Evolutionary conservation across 2,113 vertebrate species (phyloP).

Genomic region (Brachionichthys hirsutus): DNA sequence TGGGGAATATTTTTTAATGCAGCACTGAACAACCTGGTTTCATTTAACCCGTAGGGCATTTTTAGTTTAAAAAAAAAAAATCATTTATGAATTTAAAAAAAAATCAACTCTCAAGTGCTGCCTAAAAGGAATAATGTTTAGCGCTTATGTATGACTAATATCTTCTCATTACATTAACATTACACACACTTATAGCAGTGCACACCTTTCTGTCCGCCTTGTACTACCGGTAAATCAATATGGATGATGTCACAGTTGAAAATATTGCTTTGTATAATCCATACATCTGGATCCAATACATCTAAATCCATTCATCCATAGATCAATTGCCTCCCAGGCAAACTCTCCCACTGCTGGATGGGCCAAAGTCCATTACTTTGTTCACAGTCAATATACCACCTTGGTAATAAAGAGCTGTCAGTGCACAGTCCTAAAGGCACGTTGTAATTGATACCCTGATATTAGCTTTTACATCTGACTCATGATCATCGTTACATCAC

Average conservation of each 20-base stretch:
- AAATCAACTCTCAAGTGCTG: neutral
- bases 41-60: conserved; percentile 6
- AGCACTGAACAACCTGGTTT: conserved; percentile 1
- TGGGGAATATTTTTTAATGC: conserved; percentile 15
- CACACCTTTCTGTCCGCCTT: conserved; percentile 1
- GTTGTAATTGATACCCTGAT: conserved; percentile 22
- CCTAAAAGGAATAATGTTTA: neutral
- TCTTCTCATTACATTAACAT: no score
- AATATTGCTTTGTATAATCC: conserved; percentile 2
- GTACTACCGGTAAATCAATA: neutral
- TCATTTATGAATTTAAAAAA: neutral
- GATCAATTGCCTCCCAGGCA: neutral
- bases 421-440: conserved; percentile 19
- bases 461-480: neutral
- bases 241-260: conserved; percentile 1
- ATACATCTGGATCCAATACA: conserved; percentile 16
- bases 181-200: neutral
- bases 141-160: no score
- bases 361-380: conserved; percentile 42
- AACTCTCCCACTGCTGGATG: conserved; percentile 19
- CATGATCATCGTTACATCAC: neutral
- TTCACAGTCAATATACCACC: conserved; percentile 54
- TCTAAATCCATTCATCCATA: conserved; percentile 26
- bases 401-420: conserved; percentile 42
- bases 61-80: conserved; percentile 3